Percentiles rank a stretch among this genome's conserved stretches.
Conservation (phyloP, 2,797 vertebrate genomes). For the Argyrosomus regius region DNA sequence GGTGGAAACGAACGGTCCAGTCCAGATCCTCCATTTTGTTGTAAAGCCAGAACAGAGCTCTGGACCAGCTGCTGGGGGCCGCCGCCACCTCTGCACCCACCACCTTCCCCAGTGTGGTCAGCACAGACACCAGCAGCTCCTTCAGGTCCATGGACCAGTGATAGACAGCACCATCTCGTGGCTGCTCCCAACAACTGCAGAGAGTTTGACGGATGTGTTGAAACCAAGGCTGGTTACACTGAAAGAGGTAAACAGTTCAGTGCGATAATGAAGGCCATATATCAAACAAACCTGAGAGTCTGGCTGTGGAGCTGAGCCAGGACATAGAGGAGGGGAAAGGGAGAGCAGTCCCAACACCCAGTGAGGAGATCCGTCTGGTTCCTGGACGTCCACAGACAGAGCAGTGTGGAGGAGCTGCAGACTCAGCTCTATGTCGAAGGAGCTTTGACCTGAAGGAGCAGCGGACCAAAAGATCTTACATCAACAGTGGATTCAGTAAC, state of each 20-base stretch:
- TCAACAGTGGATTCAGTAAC: not conserved
- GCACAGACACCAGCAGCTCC: constrained; percentile 84
- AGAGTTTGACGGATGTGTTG: not conserved
- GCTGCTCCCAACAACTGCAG: constrained; percentile 88
- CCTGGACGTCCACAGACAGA: constrained; percentile 72
- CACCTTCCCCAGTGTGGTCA: constrained; percentile 82
- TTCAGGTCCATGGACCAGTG: constrained; percentile 87
- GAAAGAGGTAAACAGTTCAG: not conserved
- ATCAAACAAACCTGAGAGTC: constrained; percentile 63
- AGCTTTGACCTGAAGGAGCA: constrained; percentile 72
- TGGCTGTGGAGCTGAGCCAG: constrained; percentile 88
- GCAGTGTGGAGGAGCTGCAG: constrained; percentile 88
- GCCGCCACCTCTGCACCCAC: constrained; percentile 81
- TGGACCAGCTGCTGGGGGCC: constrained; percentile 87
- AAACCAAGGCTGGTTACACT: not conserved
- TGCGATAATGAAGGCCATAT: not conserved
- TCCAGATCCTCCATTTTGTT: constrained; percentile 88
- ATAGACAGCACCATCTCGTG: constrained; percentile 63
- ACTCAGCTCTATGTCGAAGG: constrained; percentile 84
- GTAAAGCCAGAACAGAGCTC: constrained; percentile 94
- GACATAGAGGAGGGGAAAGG: constrained; percentile 91
- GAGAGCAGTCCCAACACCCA: constrained; percentile 93
- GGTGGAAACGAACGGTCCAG: constrained; percentile 90
- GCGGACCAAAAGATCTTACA: not conserved
- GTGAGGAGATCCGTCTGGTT: constrained; percentile 66